phyloP scores from a whole-genome alignment of 2,113 vertebrate genomes.

The Panthera tigris region DNA sequence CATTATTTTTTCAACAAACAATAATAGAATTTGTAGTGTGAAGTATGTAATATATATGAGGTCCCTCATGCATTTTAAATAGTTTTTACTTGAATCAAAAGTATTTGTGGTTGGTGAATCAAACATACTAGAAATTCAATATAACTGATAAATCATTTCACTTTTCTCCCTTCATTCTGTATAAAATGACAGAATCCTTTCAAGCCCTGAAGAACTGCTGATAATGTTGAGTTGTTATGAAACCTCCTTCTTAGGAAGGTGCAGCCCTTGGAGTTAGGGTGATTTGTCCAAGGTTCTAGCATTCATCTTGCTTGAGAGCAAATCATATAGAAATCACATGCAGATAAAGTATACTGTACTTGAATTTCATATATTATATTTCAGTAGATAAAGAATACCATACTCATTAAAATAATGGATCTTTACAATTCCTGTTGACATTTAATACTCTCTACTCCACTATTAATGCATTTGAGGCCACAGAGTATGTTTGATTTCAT shows the following conservation, averaged over 20 bases:
- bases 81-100: constrained; percentile 30
- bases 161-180: background rate
- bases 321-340: constrained; percentile 11
- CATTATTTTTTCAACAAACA: background rate
- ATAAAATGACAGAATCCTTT: constrained; percentile 16
- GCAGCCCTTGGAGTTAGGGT: background rate
- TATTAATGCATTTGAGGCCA: background rate
- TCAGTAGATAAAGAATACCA: background rate
- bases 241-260: background rate
- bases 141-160: constrained; percentile 24
- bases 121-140: constrained; percentile 23
- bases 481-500: background rate
- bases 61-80: background rate
- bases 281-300: background rate
- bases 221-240: background rate
- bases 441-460: background rate
- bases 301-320: constrained; percentile 32
- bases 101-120: background rate
- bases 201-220: background rate
- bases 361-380: constrained; percentile 14
- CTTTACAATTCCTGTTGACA: background rate
- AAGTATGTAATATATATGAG: background rate
- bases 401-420: constrained; percentile 34
- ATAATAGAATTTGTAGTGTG: constrained; percentile 24
- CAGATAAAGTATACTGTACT: background rate